phyloP scores from a whole-genome alignment of 2,888 invertebrate genomes.

The Eulithis prunata region DNA sequence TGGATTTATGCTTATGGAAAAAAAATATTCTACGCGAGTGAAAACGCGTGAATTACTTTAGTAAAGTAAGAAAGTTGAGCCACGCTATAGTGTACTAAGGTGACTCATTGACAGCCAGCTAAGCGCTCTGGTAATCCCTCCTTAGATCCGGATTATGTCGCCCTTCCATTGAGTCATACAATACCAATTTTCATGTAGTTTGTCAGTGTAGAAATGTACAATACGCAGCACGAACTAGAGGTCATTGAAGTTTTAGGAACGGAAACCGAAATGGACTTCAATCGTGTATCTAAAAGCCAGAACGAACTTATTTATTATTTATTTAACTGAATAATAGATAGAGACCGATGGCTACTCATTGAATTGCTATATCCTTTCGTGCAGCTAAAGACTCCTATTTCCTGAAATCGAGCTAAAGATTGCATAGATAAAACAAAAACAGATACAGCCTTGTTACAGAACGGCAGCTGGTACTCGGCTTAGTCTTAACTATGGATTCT shows the following conservation, averaged over 20 bases:
- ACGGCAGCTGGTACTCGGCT: no score
- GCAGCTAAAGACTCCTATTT: no score
- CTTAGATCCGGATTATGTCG: conserved; percentile 16
- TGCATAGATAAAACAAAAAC: no score
- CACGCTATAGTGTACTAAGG: conserved; percentile 13
- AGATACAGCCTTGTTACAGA: no score
- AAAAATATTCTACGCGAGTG: neutral
- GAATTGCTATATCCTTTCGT: no score
- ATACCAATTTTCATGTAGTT: neutral
- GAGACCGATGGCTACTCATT: no score
- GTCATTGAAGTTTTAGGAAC: neutral
- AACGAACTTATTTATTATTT: neutral
- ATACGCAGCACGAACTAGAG: neutral
- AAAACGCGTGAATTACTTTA: neutral
- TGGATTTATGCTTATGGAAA: neutral
- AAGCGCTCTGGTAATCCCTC: conserved; percentile 25
- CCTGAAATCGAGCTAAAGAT: no score
- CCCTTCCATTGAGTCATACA: conserved; percentile 18
- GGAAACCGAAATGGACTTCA: neutral
- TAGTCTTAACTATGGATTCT: no score
- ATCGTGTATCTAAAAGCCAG: neutral
- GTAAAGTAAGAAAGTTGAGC: conserved; percentile 3
- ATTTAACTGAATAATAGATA: no score
- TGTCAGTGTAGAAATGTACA: neutral
- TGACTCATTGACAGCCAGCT: conserved; percentile 27